These are phyloP conservation scores for Andrena haemorrhoa DNA, from an alignment of 2,888 invertebrate species.

Conservation along the genomic window DNA sequence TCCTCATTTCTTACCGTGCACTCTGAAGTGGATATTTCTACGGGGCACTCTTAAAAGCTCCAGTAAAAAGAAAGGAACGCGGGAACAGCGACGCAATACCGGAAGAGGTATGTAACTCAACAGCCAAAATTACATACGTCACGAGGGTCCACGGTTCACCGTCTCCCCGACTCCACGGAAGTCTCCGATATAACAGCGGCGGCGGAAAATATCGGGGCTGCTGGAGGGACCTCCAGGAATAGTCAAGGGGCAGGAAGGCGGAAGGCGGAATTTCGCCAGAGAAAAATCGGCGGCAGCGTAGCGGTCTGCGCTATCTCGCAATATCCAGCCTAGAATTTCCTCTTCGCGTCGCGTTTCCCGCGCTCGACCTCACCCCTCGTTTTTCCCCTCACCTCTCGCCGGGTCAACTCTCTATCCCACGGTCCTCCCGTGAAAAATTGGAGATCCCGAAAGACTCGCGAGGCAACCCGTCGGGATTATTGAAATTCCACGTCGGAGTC, in stretches of 20 bases:
- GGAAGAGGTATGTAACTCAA: too few relatives aligned
- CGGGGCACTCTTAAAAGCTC: too few relatives aligned
- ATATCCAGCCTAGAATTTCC: constrained; percentile 39
- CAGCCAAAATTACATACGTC: too few relatives aligned
- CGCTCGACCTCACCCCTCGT: not conserved
- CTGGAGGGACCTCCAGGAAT: not conserved
- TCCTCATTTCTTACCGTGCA: too few relatives aligned
- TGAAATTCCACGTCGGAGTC: constrained; percentile 38
- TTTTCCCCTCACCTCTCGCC: not conserved
- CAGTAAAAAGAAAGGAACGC: too few relatives aligned
- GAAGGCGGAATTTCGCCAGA: constrained; percentile 10
- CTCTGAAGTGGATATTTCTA: too few relatives aligned
- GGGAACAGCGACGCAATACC: too few relatives aligned
- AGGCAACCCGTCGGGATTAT: constrained; percentile 37
- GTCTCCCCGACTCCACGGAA: not conserved
- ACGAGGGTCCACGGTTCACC: not conserved
- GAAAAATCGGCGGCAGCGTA: constrained; percentile 11
- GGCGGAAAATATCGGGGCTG: not conserved
- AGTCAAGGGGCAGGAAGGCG: not conserved
- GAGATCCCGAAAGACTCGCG: constrained; percentile 31
- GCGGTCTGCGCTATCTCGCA: constrained; percentile 5
- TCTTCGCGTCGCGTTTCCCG: not conserved
- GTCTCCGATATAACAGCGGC: not conserved
- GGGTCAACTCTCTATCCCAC: constrained; percentile 8
- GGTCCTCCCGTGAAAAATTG: constrained; percentile 28